Conservation (phyloP, 2,797 vertebrate species). For the Melanotaenia maccullochi region DNA sequence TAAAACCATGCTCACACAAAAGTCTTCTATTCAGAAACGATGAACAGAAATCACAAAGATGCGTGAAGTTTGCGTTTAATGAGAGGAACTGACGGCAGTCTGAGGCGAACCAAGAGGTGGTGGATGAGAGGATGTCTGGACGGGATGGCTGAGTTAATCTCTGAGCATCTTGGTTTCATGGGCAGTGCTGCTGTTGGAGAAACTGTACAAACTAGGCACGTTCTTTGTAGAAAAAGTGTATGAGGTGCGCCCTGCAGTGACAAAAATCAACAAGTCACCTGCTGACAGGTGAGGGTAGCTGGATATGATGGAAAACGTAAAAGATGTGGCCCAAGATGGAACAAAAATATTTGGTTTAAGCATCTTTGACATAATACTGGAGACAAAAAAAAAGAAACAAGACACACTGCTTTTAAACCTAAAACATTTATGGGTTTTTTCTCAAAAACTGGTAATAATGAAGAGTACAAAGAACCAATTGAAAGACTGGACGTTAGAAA, state of each 20-base stretch:
- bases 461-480: slow-evolving; percentile 67
- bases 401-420: slow-evolving; percentile 57
- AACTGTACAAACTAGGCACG: slow-evolving; percentile 74
- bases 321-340: neutral
- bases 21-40: slow-evolving; percentile 5
- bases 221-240: slow-evolving; percentile 67
- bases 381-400: slow-evolving; percentile 54
- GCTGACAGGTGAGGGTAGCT: slow-evolving; percentile 5
- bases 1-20: neutral
- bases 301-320: neutral
- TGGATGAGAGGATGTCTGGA: slow-evolving; percentile 4
- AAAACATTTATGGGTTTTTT: slow-evolving; percentile 58
- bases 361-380: neutral
- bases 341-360: too few species aligned
- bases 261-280: slow-evolving; percentile 24
- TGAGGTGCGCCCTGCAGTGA: slow-evolving; percentile 43
- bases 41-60: slow-evolving; percentile 2
- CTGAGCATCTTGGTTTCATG: slow-evolving; percentile 65
- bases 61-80: neutral
- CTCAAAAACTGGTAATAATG: slow-evolving; percentile 61
- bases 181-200: slow-evolving; percentile 77
- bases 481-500: slow-evolving; percentile 43
- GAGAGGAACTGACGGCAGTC: neutral
- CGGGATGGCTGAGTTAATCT: slow-evolving; percentile 55
- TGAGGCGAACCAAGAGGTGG: neutral